Base-by-base conservation (phyloP, 2,113 vertebrate genomes). In the Oriolus oriolus region DNA sequence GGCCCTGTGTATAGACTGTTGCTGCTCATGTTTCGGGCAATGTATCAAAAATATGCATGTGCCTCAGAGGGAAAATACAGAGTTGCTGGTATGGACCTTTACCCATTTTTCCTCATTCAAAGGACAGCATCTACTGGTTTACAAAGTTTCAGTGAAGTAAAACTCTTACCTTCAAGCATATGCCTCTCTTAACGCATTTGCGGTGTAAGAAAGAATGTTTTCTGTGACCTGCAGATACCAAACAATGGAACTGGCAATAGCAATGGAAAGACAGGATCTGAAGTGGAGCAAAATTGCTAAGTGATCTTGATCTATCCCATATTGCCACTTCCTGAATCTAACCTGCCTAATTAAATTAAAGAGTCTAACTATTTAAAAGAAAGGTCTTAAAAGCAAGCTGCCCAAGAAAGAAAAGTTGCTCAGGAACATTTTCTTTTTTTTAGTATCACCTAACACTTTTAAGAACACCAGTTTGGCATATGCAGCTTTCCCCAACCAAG, bases 1-100 rank as follows among this genome's bases (percentile, higher is more conserved):
- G 16, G n/a, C n/a, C n/a, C 39, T 7, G 7, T 3, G 35, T 6
- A 44, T 0, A 65, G n/a, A 52, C 35, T 0, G 3, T 20, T 60
- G 53, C 11, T 64, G 50, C 35, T 77, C 16, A n/a, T 2, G 19
- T 30, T 77, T 47, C 21, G 77, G 24, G 39, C 15, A 5, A 35
- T 22, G 3, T 8, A 63, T 31, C 28, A 44, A 69, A 86, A 33
- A 37, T 6, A 13, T 24, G 3, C 6, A 23, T 0, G 0, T 16
- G 26, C 12, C 37, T n/a, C 13, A 26, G 17, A 76, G 20, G 15
- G n/a, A 93, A 85, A 69, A 53, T 7, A 24, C 11, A 60, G 7
- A 15, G 7, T 21, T 63, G 15, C 60, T 28, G 33, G 3, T 14
- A 77, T 2, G 5, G 27, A 78, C 18, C 16, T 75, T 27, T 7